Percentiles rank a stretch among this genome's conserved stretches.
phyloP scores from a whole-genome alignment of 92 coral and sea anemone genomes.

The Pocillopora meandrina region DNA sequence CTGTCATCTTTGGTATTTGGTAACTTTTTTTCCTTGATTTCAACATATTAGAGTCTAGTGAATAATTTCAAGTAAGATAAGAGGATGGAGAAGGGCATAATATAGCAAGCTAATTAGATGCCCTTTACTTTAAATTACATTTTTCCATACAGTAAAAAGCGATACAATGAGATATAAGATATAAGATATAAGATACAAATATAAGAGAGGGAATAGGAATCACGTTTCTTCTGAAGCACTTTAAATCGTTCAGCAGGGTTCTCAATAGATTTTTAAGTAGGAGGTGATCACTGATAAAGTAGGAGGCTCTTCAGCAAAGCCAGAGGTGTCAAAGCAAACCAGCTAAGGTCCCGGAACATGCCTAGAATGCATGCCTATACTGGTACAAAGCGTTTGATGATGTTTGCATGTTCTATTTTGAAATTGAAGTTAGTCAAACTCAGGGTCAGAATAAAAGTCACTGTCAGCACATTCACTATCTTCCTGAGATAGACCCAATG shows the following conservation, averaged over 20 bases:
- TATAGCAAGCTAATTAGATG: too few relatives aligned
- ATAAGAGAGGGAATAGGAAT: too few relatives aligned
- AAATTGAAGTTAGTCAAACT: constrained; percentile 16
- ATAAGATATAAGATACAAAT: too few relatives aligned
- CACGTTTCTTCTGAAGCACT: too few relatives aligned
- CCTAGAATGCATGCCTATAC: background rate
- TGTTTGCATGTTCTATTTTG: constrained; percentile 17
- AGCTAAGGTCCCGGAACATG: constrained; percentile 1
- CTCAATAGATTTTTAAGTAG: constrained; percentile 8
- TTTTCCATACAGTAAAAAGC: too few relatives aligned
- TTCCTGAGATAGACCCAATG: constrained; percentile 11
- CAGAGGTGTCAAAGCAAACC: background rate
- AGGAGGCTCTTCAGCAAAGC: constrained; percentile 22
- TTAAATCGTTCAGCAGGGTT: background rate
- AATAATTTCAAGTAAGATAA: too few relatives aligned
- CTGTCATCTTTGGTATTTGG: too few relatives aligned
- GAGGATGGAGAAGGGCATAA: too few relatives aligned
- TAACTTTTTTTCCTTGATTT: too few relatives aligned
- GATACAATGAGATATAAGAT: too few relatives aligned
- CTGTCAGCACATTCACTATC: background rate
- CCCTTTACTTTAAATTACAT: too few relatives aligned
- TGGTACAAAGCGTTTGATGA: background rate
- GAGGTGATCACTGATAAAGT: constrained; percentile 1
- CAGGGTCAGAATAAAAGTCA: constrained; percentile 18
- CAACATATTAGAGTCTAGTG: too few relatives aligned